Percentiles rank a stretch among this genome's conserved stretches.
These are phyloP conservation scores for Macropodus opercularis DNA, from an alignment of 2,797 vertebrate genomes.

Conservation along the genomic window DNA sequence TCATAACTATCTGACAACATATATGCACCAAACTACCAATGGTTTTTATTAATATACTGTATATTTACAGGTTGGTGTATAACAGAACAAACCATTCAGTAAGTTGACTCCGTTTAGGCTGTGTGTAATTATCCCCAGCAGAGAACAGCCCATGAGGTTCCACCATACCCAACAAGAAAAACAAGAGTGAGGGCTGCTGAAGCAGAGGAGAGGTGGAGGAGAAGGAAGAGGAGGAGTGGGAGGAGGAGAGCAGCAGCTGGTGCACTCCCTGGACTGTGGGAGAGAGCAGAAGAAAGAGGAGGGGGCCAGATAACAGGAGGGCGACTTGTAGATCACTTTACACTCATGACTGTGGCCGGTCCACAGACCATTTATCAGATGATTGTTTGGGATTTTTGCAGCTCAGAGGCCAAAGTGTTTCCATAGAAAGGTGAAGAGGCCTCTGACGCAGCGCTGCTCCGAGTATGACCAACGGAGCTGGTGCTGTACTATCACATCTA, in stretches of 20 bases:
- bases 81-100: conserved; percentile 5
- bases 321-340: conserved; percentile 55
- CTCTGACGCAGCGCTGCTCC: not conserved
- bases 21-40: not conserved
- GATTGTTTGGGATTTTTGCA: conserved; percentile 1
- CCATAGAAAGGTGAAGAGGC: not conserved
- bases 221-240: conserved; percentile 9
- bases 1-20: not conserved
- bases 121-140: conserved; percentile 54
- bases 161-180: conserved; percentile 43
- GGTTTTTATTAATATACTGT: not conserved
- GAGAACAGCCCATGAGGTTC: conserved; percentile 38
- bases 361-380: conserved; percentile 9
- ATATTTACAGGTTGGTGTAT: not conserved
- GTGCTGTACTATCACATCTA: not conserved
- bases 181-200: conserved; percentile 28
- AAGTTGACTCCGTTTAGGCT: conserved; percentile 7
- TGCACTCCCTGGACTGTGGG: conserved; percentile 27
- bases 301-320: conserved; percentile 39
- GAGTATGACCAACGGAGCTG: not conserved
- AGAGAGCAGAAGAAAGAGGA: conserved; percentile 17
- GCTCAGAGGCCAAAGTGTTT: not conserved
- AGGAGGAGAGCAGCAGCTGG: conserved; percentile 55
- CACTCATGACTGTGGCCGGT: conserved; percentile 37
- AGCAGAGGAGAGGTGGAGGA: not conserved